Base-by-base conservation (phyloP, 2,113 vertebrate genomes). In the Garra rufa region DNA sequence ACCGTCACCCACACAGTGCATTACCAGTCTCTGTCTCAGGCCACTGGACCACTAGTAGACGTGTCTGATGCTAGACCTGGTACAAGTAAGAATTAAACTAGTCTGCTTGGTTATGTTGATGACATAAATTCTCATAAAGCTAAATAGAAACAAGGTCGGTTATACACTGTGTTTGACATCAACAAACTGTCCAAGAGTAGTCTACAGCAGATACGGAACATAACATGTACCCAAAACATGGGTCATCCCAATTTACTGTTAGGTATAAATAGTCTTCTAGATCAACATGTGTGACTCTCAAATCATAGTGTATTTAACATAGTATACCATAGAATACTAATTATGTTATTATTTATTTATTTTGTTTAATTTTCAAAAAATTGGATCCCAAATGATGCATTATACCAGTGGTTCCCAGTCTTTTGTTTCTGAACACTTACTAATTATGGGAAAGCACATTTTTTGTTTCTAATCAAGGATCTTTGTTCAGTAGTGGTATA, bases 1-100 rank as follows among this genome's bases (percentile, higher is more conserved):
- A 99, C 98, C 0, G 98, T 98, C 88, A 99, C 98, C 14, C 98
- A 99, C 92, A 99, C 98, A 0, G 97, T 99, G 79, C 98, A 99
- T 86, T 99, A 99, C 93, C 98, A 99, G 89, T 98, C 98, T 0
- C 96, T 99, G 87, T 99, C 98, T 52, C 98, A 99, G 92, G 97
- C 97, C 87, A 99, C 98, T 0, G 98, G 98, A 82, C 98, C 98
- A 0, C 92, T 99, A 81, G 98, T 99, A 91, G 98, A 99, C 19
- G 98, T 99, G 85, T 99, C 98, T 26, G 98, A 99, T 34, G 98
- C 97, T 87, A 96, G 98, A 86, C 98, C 98, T 57, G 98, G 98
- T 95, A 99, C 98, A 88, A 99, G 98, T 99, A 93, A 98, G 98
- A 94, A 30, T 24, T 28, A 15, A 70, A 38, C 73, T 75, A 30